phyloP scores from a whole-genome alignment of 2,797 vertebrate genomes.

The Gobionotothen gibberifrons region DNA sequence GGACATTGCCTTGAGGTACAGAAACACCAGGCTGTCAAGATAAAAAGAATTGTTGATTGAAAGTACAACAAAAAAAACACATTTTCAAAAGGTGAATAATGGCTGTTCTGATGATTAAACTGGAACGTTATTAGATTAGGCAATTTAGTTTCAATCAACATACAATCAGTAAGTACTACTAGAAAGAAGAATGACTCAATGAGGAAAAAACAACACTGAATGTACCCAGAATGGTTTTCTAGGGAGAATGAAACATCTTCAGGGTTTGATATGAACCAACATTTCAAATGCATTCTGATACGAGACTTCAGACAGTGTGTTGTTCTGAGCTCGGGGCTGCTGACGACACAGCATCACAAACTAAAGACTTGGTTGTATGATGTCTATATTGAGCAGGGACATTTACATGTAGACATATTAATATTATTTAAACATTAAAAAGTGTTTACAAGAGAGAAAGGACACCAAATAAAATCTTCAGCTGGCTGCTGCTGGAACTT shows the following conservation, averaged over 20 bases:
- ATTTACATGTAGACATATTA: slow-evolving; percentile 35
- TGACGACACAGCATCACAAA: slow-evolving; percentile 20
- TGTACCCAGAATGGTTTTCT: slow-evolving; percentile 23
- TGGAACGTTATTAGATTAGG: not conserved
- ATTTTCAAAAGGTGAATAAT: not conserved
- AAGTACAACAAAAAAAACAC: not conserved
- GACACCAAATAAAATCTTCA: not conserved
- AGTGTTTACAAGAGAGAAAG: slow-evolving; percentile 12
- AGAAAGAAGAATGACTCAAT: slow-evolving; percentile 18
- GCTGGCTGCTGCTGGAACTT: not conserved
- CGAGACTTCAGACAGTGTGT: slow-evolving; percentile 45
- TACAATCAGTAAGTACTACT: not conserved
- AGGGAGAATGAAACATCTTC: slow-evolving; percentile 15
- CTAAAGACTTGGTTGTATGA: slow-evolving; percentile 14
- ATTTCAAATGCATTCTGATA: slow-evolving; percentile 66
- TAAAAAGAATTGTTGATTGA: slow-evolving; percentile 17
- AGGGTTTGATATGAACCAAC: slow-evolving; percentile 42
- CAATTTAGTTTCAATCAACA: not conserved
- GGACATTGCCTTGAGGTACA: slow-evolving; percentile 46
- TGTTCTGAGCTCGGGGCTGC: slow-evolving; percentile 32
- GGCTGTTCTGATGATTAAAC: not conserved
- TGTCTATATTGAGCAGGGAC: slow-evolving; percentile 7
- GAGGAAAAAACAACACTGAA: not conserved
- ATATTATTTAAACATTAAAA: slow-evolving; percentile 37
- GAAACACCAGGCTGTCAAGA: slow-evolving; percentile 69